Base-by-base conservation (phyloP, 2,797 vertebrate species). In the Mastacembelus armatus region DNA sequence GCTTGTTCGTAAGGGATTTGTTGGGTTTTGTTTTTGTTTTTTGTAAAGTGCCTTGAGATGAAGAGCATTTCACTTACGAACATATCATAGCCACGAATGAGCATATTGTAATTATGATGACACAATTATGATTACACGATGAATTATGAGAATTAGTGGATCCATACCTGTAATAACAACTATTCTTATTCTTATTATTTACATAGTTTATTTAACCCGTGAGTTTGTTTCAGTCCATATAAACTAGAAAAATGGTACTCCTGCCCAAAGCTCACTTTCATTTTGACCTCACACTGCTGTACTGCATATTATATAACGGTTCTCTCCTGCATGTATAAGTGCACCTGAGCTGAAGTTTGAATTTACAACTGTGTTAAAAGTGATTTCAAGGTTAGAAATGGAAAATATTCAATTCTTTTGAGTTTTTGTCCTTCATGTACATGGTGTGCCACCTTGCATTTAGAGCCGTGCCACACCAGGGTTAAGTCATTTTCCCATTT, bases 221-320 rank as follows among this genome's bases (percentile, higher is more conserved):
- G 51, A 51, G 26, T 26, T 44, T 44, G 19, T 39, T 49, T 45
- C 11, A 45, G 30, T 16, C 4, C 18, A 10, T 2, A 1, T 24
- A 18, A 8, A 11, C 22, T 36, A 10, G 24, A n/a, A 45, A 39
- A 33, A 47, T 3, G 1, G 24, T n/a, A 22, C 5, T 16, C 10
- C 1, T 30, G 8, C 18, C 21, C 27, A 19, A 22, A 42, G 51
- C 42, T n/a, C 40, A 48, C 7, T 29, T 7, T 36, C 24, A 18
- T 29, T 49, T 26, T 61, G 24, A 78, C 40, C 63, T 70, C n/a
- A 55, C 6, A 55, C 43, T 6, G 11, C 10, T 19, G 4, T 15
- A 36, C 29, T 49, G 50, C 50, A 55, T n/a, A n/a, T 77, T 62
- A 64, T 18, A 19, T 67, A 74, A 71, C 30, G n/a, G 29, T 24